These are phyloP conservation scores for Stegostoma tigrinum DNA, from an alignment of 2,113 vertebrate species.

Conservation along the genomic window DNA sequence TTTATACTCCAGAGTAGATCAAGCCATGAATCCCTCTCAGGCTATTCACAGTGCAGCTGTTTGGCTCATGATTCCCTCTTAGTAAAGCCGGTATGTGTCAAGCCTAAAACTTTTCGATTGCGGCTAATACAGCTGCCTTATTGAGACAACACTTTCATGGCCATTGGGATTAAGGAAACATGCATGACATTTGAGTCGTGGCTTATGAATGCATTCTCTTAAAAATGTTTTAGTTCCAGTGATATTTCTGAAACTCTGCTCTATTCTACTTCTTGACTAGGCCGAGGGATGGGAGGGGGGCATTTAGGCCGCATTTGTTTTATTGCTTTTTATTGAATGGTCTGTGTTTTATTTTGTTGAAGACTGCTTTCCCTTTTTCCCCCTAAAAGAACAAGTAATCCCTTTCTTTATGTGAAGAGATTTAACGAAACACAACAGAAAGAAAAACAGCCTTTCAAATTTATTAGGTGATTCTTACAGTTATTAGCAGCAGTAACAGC, in stretches of 20 bases:
- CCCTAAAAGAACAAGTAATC: conserved; percentile 30
- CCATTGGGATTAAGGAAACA: conserved; percentile 35
- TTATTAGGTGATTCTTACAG: conserved; percentile 37
- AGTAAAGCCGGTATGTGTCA: conserved; percentile 30
- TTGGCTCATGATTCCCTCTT: conserved; percentile 17
- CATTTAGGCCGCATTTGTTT: conserved; percentile 23
- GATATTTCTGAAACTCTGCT: conserved; percentile 14
- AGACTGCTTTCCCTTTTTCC: conserved; percentile 28
- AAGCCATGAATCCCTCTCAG: conserved; percentile 26
- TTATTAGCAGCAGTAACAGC: conserved; percentile 35
- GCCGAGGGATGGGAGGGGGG: background rate
- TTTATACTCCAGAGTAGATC: conserved; percentile 30
- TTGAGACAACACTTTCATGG: conserved; percentile 37
- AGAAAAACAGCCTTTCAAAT: conserved; percentile 35
- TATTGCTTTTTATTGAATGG: conserved; percentile 36
- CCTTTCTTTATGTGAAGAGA: conserved; percentile 33
- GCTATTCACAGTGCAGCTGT: conserved; percentile 32
- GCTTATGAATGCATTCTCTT: conserved; percentile 25
- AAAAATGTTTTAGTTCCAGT: conserved; percentile 37
- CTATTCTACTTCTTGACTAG: conserved; percentile 29
- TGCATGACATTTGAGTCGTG: conserved; percentile 33
- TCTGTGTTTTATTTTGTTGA: conserved; percentile 32
- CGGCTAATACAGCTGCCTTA: conserved; percentile 36
- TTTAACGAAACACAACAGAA: conserved; percentile 23
- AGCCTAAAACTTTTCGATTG: conserved; percentile 36